Percentiles rank a stretch among this genome's conserved stretches.
These are phyloP conservation scores for Pandemis corylana DNA, from an alignment of 2,888 invertebrate genomes.

Conservation along the genomic window DNA sequence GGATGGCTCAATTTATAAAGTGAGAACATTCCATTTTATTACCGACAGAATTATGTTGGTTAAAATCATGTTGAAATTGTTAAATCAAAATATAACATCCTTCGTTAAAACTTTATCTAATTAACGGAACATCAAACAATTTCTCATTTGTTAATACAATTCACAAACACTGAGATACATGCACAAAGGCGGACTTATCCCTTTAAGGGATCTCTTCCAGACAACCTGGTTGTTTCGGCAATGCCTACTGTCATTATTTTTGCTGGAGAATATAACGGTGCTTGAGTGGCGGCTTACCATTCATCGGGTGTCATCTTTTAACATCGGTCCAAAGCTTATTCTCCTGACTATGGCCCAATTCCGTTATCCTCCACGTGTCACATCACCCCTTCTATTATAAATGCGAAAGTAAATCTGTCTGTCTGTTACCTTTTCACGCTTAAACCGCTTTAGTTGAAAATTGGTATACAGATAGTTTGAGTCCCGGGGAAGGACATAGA, in stretches of 20 bases:
- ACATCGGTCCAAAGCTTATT: conserved; percentile 2
- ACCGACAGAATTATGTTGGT: conserved; percentile 9
- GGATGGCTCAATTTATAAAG: conserved; percentile 32
- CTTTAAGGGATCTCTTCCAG: no score
- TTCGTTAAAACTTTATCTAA: conserved; percentile 9
- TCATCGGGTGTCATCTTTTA: conserved; percentile 18
- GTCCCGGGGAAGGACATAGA: no score
- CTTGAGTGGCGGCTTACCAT: conserved; percentile 3
- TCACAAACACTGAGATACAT: no score
- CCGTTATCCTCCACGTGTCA: conserved; percentile 21
- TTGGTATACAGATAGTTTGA: no score
- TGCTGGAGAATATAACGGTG: conserved; percentile 3
- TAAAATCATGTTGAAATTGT: conserved; percentile 1
- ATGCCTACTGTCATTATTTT: conserved; percentile 18
- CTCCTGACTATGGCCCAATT: conserved; percentile 11
- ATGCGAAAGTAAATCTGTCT: no score
- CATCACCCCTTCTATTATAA: neutral
- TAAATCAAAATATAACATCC: neutral
- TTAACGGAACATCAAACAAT: conserved; percentile 2
- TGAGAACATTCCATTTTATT: conserved; percentile 13
- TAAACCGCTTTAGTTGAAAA: no score
- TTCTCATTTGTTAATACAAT: neutral
- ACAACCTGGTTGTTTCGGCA: neutral
- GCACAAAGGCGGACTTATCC: no score
- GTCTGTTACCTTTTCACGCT: no score